Percentiles rank a stretch among this genome's conserved stretches.
phyloP scores from a whole-genome alignment of 2,113 vertebrate species.

The Leucoraja erinaceus region DNA sequence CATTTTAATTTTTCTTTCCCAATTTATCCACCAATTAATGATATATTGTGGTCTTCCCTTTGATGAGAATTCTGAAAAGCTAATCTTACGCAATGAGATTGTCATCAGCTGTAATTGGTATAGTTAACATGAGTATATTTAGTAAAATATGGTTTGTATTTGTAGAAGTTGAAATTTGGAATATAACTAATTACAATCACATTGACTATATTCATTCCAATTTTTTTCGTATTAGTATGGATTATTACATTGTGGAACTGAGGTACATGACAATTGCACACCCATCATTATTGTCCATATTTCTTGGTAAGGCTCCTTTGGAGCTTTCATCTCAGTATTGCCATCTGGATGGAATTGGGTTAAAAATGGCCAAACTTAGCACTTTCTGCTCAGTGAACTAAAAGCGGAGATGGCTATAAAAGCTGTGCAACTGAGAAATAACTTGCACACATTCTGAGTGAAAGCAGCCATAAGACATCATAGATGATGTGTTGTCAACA shows the following conservation, averaged over 20 bases:
- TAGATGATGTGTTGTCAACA: not conserved
- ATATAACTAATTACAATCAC: not conserved
- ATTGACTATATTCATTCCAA: not conserved
- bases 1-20: not conserved
- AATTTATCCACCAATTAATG: not conserved
- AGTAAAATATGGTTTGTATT: not conserved
- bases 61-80: not conserved
- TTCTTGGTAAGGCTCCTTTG: not conserved
- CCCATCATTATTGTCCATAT: not conserved
- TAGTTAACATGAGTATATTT: not conserved
- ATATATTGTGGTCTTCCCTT: not conserved
- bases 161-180: not conserved
- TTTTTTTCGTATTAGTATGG: not conserved
- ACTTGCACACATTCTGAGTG: too few species aligned
- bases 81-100: not conserved
- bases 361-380: not conserved
- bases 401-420: not conserved
- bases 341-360: not conserved
- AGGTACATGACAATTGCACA: not conserved
- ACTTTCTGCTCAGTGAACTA: too few species aligned
- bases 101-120: not conserved
- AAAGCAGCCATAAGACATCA: not conserved
- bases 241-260: not conserved
- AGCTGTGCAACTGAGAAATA: not conserved
- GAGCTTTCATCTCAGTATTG: not conserved